Conservation (phyloP, 2,797 vertebrate species). For the Epinephelus coioides region DNA sequence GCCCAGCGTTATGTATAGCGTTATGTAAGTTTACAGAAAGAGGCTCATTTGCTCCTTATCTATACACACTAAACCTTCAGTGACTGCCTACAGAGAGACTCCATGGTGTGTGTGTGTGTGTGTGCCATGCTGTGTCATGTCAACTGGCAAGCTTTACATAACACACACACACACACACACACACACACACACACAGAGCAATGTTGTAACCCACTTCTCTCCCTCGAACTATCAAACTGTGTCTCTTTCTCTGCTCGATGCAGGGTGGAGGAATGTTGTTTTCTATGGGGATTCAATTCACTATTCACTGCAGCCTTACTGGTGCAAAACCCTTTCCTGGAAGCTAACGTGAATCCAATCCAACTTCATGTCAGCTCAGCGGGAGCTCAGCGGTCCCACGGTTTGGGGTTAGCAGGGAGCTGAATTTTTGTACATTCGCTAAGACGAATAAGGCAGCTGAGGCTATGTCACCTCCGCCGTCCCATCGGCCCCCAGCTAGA, state of each 20-base stretch:
- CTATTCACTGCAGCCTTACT: constrained; percentile 77
- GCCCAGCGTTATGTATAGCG: constrained; percentile 63
- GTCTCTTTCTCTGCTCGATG: constrained; percentile 57
- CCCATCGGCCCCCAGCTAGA: constrained; percentile 46
- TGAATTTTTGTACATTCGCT: constrained; percentile 58
- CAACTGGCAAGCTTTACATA: constrained; percentile 64
- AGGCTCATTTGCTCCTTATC: constrained; percentile 73
- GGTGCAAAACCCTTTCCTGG: constrained; percentile 77
- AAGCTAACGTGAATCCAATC: constrained; percentile 73
- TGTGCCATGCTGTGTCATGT: constrained; percentile 65
- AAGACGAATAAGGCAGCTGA: constrained; percentile 67
- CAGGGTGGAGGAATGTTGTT: constrained; percentile 76
- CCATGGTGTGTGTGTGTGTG: constrained; percentile 29
- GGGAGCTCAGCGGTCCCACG: constrained; percentile 65
- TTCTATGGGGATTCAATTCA: constrained; percentile 78
- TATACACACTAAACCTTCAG: constrained; percentile 62
- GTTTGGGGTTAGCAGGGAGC: constrained; percentile 58
- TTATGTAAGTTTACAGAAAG: constrained; percentile 76
- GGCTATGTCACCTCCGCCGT: constrained; percentile 59
- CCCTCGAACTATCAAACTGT: constrained; percentile 64
- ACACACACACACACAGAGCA: constrained; percentile 49
- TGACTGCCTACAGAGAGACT: constrained; percentile 49
- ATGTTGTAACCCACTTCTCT: constrained; percentile 69
- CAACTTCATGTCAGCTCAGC: constrained; percentile 77
- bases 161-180: constrained; percentile 37